Evolutionary conservation across 2,797 vertebrate genomes (phyloP).

Genomic region (Phalanger gymnotis): DNA sequence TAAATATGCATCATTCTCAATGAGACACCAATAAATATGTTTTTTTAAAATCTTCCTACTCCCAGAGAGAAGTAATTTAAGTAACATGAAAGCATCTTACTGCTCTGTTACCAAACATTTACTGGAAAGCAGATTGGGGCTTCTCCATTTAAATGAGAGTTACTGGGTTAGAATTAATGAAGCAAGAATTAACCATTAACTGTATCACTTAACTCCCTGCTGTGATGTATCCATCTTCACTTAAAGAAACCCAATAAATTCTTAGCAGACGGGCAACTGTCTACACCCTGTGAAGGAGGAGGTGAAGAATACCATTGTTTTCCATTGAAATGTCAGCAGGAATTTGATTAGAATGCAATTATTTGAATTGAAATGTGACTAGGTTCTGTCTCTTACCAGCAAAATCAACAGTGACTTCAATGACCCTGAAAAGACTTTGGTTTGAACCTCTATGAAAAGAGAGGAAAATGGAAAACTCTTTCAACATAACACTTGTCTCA

Average conservation of each 20-base stretch:
- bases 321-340: slow-evolving; percentile 55
- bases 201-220: slow-evolving; percentile 68
- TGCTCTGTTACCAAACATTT: slow-evolving; percentile 70
- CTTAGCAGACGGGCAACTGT: slow-evolving; percentile 59
- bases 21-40: not conserved
- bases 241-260: slow-evolving; percentile 65
- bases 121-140: slow-evolving; percentile 53
- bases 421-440: slow-evolving; percentile 2
- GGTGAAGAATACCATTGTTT: slow-evolving; percentile 46
- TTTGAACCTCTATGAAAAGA: not conserved
- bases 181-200: slow-evolving; percentile 68
- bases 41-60: not conserved
- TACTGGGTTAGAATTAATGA: slow-evolving; percentile 73
- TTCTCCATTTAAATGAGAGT: slow-evolving; percentile 70
- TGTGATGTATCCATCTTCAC: slow-evolving; percentile 70
- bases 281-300: slow-evolving; percentile 45
- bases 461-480: not conserved
- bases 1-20: slow-evolving; percentile 27
- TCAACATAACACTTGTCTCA: not conserved
- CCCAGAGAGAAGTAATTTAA: slow-evolving; percentile 48
- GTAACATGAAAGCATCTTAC: slow-evolving; percentile 26
- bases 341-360: slow-evolving; percentile 44
- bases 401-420: not conserved
- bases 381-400: slow-evolving; percentile 1
- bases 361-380: slow-evolving; percentile 13